Base-by-base conservation (phyloP, 2,113 vertebrate species). In the Platysternon megacephalum region DNA sequence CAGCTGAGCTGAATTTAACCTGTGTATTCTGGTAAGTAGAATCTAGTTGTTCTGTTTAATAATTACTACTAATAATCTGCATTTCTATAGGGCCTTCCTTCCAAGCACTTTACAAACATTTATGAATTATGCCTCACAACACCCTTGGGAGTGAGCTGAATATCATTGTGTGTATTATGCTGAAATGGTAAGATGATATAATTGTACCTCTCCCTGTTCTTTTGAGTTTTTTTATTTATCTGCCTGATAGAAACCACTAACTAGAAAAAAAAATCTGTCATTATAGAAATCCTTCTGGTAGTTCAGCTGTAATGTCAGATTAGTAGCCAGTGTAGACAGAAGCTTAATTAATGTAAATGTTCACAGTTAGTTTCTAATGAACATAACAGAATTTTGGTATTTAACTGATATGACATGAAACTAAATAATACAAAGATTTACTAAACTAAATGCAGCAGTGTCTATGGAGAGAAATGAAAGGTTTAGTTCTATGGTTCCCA, bases 71-170 rank as follows among this genome's bases (percentile, higher is more conserved):
- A 97, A 95, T 79, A 87, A n/a, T 56, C 9, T 76, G 14, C 95
- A 94, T 89, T 96, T 92, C 96, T 97, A 97, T 87, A 94, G 80
- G 90, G 93, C 89, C 89, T 96, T 97, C 93, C 93, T 97, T 80
- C 97, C 90, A 95, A 97, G 96, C 95, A 90, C 93, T 97, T 96
- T 96, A 96, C 94, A 97, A 94, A 96, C 93, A 93, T 95, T 97
- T 97, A 97, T 97, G 96, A 97, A 96, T 97, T 97, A 96, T 96
- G 82, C 93, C 85, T 97, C 90, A 95, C 52, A 94, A 94, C 85
- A 95, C 96, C 97, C 97, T 93, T 74, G 96, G 97, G 97, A 97
- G 87, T 93, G 82, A 97, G 95, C 93, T 89, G 95, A 95, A 95
- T 94, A 91, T 85, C 82, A 87, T 97, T 96, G 94, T 97, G 94